Conservation (phyloP, 2,888 invertebrate species). For the Mythimna albipuncta region DNA sequence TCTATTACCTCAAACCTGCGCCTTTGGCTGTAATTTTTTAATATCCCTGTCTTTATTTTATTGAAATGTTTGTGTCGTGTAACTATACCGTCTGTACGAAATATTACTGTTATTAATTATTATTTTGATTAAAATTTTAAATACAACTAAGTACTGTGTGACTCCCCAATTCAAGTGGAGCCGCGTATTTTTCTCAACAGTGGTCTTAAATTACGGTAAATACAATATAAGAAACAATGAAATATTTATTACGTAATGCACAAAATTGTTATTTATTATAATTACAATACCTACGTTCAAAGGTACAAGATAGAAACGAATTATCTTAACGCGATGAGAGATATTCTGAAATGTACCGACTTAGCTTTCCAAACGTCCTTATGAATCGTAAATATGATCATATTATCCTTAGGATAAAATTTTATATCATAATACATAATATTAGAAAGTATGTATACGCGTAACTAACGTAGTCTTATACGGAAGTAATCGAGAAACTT, state of each 20-base stretch:
- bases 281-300: slow-evolving; percentile 90
- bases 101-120: slow-evolving; percentile 79
- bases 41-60: slow-evolving; percentile 89
- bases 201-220: slow-evolving; percentile 89
- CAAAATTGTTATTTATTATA: slow-evolving; percentile 89
- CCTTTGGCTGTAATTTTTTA: slow-evolving; percentile 87
- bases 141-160: slow-evolving; percentile 88
- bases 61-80: slow-evolving; percentile 86
- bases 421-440: slow-evolving; percentile 89
- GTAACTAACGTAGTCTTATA: slow-evolving; percentile 90
- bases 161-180: slow-evolving; percentile 82
- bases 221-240: slow-evolving; percentile 90
- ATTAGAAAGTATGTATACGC: slow-evolving; percentile 90
- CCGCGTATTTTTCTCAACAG: slow-evolving; percentile 84
- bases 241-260: slow-evolving; percentile 90
- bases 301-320: slow-evolving; percentile 90
- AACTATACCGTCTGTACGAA: slow-evolving; percentile 83
- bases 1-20: slow-evolving; percentile 90
- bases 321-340: slow-evolving; percentile 90
- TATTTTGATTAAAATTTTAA: slow-evolving; percentile 87
- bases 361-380: slow-evolving; percentile 86
- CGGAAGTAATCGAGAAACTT: slow-evolving; percentile 88
- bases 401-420: slow-evolving; percentile 90
- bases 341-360: slow-evolving; percentile 89
- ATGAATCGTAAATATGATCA: slow-evolving; percentile 88